phyloP scores from a whole-genome alignment of 2,888 invertebrate species.

The Ernsta delagoae region DNA sequence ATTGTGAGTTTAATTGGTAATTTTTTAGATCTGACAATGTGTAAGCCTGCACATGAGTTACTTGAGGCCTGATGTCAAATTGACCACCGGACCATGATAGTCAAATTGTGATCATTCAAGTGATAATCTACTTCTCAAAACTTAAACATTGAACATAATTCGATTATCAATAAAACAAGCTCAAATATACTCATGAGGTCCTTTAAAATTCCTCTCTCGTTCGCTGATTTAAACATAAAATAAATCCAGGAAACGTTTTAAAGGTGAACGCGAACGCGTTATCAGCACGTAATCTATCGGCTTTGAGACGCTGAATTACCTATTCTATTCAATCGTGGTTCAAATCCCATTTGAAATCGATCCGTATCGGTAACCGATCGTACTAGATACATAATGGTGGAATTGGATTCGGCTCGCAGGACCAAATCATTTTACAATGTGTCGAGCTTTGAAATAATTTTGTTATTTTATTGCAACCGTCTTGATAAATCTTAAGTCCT shows the following conservation, averaged over 20 bases:
- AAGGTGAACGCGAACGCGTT: slow-evolving; percentile 19
- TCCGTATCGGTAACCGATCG: slow-evolving; percentile 34
- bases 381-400: slow-evolving; percentile 31
- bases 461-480: background rate
- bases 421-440: slow-evolving; percentile 22
- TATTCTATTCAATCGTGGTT: slow-evolving; percentile 33
- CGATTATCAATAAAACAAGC: background rate
- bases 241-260: slow-evolving; percentile 14
- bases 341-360: slow-evolving; percentile 35
- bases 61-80: too few relatives aligned
- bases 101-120: too few relatives aligned
- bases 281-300: slow-evolving; percentile 32
- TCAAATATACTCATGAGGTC: background rate
- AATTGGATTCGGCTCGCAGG: slow-evolving; percentile 37
- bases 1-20: too few relatives aligned
- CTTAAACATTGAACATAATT: background rate
- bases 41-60: too few relatives aligned
- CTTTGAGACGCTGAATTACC: slow-evolving; percentile 31
- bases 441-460: slow-evolving; percentile 3
- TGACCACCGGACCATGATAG: too few relatives aligned
- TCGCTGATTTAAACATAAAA: slow-evolving; percentile 17
- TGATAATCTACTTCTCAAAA: too few relatives aligned
- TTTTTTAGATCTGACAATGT: too few relatives aligned
- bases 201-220: background rate
- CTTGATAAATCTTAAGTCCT: background rate